Conservation (phyloP, 2,113 vertebrate genomes). For the Sylvicapra grimmia region DNA sequence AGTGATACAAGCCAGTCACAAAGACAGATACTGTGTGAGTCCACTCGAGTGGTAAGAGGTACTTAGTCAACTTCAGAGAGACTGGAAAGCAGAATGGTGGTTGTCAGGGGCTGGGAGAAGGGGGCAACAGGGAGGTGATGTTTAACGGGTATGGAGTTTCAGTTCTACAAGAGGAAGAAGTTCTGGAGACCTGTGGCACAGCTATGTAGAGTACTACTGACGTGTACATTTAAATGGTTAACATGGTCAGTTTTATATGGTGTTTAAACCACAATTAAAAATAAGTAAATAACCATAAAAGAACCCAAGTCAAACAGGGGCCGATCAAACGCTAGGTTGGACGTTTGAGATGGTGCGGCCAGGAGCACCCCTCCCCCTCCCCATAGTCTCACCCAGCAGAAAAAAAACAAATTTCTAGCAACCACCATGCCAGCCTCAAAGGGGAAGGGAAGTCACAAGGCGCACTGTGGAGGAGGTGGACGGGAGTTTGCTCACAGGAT, state of each 20-base stretch:
- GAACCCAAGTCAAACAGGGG: background rate
- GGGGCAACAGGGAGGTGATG: fast-evolving
- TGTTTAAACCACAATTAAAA: background rate
- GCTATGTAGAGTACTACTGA: background rate
- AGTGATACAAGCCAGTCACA: background rate
- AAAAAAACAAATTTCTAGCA: background rate
- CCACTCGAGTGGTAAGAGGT: no score
- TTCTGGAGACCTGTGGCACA: background rate
- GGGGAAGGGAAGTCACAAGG: background rate
- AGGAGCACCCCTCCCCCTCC: background rate
- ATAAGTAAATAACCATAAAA: background rate
- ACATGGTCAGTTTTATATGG: background rate
- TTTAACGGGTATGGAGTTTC: background rate
- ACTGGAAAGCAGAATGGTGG: background rate
- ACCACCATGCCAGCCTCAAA: background rate
- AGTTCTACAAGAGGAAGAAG: background rate
- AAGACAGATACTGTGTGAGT: background rate
- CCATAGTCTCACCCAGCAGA: background rate
- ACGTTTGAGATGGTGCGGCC: background rate
- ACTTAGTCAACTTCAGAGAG: background rate
- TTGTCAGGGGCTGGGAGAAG: background rate
- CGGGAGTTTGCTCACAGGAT: background rate
- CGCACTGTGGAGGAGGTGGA: background rate
- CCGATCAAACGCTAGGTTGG: fast-evolving
- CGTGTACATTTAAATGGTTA: background rate